These are phyloP conservation scores for Chrysolina haemoptera DNA, from an alignment of 2,888 invertebrate genomes.

Conservation along the genomic window DNA sequence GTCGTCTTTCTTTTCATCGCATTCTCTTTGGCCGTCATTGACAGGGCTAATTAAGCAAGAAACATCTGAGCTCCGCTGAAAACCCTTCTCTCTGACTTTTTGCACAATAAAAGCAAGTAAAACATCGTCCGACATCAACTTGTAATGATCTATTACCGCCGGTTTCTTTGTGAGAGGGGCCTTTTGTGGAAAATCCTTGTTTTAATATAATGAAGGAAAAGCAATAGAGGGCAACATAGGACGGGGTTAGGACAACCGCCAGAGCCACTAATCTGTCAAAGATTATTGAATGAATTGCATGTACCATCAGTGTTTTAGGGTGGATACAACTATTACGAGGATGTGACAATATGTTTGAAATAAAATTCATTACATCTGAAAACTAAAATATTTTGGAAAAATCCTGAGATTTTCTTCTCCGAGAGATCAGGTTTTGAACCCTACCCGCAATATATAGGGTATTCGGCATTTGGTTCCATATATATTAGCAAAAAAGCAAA, in stretches of 20 bases:
- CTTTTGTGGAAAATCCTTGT: constrained; percentile 44
- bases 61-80: constrained; percentile 24
- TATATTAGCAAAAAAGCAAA: too few relatives aligned
- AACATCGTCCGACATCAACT: constrained; percentile 41
- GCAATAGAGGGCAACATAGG: constrained; percentile 36
- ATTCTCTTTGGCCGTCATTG: constrained; percentile 16
- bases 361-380: too few relatives aligned
- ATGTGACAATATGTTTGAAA: too few relatives aligned
- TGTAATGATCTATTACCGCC: constrained; percentile 48
- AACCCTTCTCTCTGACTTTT: constrained; percentile 37
- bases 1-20: not conserved
- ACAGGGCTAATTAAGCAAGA: constrained; percentile 22
- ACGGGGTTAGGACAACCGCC: constrained; percentile 3
- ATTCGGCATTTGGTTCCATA: too few relatives aligned
- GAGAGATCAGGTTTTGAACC: too few relatives aligned
- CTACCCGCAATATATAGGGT: too few relatives aligned
- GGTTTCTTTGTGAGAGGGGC: constrained; percentile 44
- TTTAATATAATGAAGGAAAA: constrained; percentile 47
- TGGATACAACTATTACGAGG: too few relatives aligned
- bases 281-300: constrained; percentile 29
- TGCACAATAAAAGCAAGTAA: constrained; percentile 39
- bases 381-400: too few relatives aligned
- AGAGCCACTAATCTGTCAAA: constrained; percentile 34
- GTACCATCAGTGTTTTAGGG: not conserved
- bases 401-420: too few relatives aligned